These are phyloP conservation scores for Dolichotis patagonum DNA, from an alignment of 2,113 vertebrate genomes.

Conservation along the genomic window DNA sequence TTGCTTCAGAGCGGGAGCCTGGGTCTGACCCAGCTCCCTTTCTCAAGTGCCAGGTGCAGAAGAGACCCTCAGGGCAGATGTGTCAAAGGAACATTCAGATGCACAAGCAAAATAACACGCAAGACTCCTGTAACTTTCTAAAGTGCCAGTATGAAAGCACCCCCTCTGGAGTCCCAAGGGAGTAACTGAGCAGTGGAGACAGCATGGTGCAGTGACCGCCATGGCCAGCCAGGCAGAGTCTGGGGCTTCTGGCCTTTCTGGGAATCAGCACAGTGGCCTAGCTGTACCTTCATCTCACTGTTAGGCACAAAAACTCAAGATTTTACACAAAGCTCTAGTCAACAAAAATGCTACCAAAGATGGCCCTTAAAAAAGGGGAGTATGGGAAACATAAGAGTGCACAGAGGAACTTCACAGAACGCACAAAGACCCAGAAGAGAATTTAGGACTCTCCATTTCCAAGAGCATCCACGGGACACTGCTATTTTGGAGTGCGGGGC, in stretches of 20 bases:
- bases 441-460: neutral
- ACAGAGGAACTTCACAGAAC: neutral
- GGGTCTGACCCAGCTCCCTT: neutral
- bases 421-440: neutral
- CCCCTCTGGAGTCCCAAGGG: neutral
- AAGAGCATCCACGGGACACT: neutral
- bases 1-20: neutral
- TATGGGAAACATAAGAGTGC: neutral
- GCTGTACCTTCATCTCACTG: neutral
- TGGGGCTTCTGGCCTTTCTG: neutral
- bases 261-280: neutral
- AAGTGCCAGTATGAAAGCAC: neutral
- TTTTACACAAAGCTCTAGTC: neutral
- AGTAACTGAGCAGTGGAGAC: neutral
- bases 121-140: neutral
- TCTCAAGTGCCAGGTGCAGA: neutral
- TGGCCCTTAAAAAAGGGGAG: neutral
- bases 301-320: neutral
- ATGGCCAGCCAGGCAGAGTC: neutral
- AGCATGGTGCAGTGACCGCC: neutral
- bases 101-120: neutral
- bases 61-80: neutral
- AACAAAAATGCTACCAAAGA: neutral
- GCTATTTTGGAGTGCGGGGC: neutral
- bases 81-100: neutral